phyloP scores from a whole-genome alignment of 2,113 vertebrate species.

The Lophius piscatorius region DNA sequence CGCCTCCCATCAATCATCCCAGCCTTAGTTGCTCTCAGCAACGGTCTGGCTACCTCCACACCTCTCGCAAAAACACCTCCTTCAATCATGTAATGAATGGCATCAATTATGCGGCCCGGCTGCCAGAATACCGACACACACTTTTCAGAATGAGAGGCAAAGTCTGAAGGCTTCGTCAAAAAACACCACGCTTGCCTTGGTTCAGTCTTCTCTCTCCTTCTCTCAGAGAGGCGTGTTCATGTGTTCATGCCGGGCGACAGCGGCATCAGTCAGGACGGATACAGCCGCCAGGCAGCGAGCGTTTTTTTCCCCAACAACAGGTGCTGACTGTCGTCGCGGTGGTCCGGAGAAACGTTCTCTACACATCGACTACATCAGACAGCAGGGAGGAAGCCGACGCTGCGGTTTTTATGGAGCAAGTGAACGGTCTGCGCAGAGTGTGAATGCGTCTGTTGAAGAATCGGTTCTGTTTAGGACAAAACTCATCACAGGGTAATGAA shows the following conservation, averaged over 20 bases:
- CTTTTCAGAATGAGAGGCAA: conserved; percentile 56
- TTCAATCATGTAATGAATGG: conserved; percentile 71
- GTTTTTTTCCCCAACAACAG: no score
- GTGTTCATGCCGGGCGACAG: conserved; percentile 43
- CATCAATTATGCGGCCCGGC: conserved; percentile 60
- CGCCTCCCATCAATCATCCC: conserved; percentile 65
- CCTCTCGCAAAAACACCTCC: conserved; percentile 50
- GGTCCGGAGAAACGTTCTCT: conserved; percentile 35
- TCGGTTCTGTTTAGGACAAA: conserved; percentile 44
- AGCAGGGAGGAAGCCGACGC: conserved; percentile 21
- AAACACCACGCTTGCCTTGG: conserved; percentile 20
- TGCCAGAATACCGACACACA: conserved; percentile 62
- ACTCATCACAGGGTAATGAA: conserved; percentile 31
- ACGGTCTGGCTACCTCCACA: conserved; percentile 54
- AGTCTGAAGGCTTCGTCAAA: conserved; percentile 52
- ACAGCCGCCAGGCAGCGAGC: no score
- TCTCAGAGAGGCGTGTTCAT: conserved; percentile 52
- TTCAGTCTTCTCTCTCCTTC: conserved; percentile 35
- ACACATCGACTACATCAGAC: conserved; percentile 32
- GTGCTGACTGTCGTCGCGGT: conserved; percentile 15
- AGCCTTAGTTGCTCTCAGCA: conserved; percentile 56
- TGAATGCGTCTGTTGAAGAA: conserved; percentile 40
- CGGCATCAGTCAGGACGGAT: conserved; percentile 23
- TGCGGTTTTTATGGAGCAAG: conserved; percentile 27
- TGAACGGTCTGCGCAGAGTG: conserved; percentile 45